phyloP scores from a whole-genome alignment of 2,113 vertebrate species.

The Fregetta grallaria region DNA sequence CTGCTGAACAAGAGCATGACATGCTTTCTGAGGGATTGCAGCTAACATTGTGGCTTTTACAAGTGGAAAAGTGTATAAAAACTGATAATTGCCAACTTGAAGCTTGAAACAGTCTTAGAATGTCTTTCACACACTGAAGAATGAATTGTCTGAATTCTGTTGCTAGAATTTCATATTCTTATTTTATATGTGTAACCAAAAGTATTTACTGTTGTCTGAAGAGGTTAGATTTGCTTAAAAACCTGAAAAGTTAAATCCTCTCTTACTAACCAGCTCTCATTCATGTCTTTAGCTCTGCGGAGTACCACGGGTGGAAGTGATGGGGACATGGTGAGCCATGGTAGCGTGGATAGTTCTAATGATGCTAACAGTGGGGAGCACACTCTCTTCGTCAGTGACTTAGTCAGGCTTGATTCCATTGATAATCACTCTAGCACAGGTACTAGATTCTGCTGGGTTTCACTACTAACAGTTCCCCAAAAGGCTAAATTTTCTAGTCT shows the following conservation, averaged over 20 bases:
- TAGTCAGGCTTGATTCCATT: conserved; percentile 78
- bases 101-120: background rate
- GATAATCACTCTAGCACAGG: conserved; percentile 87
- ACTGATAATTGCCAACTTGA: background rate
- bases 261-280: conserved; percentile 60
- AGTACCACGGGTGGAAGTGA: conserved; percentile 76
- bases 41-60: background rate
- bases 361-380: conserved; percentile 86
- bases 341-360: conserved; percentile 86
- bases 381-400: conserved; percentile 78
- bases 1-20: background rate
- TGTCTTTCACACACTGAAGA: background rate
- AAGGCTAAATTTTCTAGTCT: conserved; percentile 33
- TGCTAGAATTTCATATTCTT: background rate
- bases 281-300: conserved; percentile 73
- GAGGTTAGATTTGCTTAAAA: conserved; percentile 26
- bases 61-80: background rate
- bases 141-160: background rate
- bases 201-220: conserved; percentile 27
- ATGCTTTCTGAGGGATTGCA: background rate
- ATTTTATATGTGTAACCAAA: background rate
- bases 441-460: conserved; percentile 72
- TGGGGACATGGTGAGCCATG: conserved; percentile 86
- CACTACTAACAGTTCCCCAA: conserved; percentile 37
- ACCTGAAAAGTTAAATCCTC: background rate